A percentile compares a stretch with the other conserved stretches of the same genome.
Evolutionary conservation across 1,140 invertebrate genomes (phyloP).

Genomic region (Lysiphlebus fabarum): DNA sequence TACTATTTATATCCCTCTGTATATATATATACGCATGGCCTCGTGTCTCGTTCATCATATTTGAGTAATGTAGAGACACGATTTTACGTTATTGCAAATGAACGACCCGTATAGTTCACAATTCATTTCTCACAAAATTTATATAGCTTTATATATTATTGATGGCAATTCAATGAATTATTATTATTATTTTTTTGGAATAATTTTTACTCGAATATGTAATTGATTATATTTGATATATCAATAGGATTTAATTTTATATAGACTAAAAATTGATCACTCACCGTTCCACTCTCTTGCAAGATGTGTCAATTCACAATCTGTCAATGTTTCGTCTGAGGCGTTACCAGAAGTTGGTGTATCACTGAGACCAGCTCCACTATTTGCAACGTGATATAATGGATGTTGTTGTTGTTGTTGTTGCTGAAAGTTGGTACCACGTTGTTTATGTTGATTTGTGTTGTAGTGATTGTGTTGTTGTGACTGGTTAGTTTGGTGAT

Average conservation of each 20-base stretch:
- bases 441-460: conserved; percentile 39
- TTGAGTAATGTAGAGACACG: conserved; percentile 27
- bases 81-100: conserved; percentile 26
- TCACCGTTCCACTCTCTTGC: conserved; percentile 76
- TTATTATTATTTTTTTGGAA: not conserved
- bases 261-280: conserved; percentile 32
- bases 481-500: conserved; percentile 45
- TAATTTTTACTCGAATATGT: no score
- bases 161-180: not conserved
- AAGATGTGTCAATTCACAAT: conserved; percentile 71
- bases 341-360: conserved; percentile 76
- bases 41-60: conserved; percentile 24
- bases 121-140: conserved; percentile 2
- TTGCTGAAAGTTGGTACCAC: conserved; percentile 33
- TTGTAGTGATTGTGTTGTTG: conserved; percentile 43
- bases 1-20: not conserved
- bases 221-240: not conserved
- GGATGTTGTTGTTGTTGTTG: conserved; percentile 56
- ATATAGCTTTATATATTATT: not conserved
- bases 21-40: not conserved
- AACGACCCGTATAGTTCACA: conserved; percentile 3
- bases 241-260: no score
- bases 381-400: conserved; percentile 53
- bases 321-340: conserved; percentile 76
- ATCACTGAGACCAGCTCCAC: conserved; percentile 66